A percentile compares a stretch with the other conserved stretches of the same genome.
Conservation (phyloP, 2,797 vertebrate species). For the Brotula barbata region DNA sequence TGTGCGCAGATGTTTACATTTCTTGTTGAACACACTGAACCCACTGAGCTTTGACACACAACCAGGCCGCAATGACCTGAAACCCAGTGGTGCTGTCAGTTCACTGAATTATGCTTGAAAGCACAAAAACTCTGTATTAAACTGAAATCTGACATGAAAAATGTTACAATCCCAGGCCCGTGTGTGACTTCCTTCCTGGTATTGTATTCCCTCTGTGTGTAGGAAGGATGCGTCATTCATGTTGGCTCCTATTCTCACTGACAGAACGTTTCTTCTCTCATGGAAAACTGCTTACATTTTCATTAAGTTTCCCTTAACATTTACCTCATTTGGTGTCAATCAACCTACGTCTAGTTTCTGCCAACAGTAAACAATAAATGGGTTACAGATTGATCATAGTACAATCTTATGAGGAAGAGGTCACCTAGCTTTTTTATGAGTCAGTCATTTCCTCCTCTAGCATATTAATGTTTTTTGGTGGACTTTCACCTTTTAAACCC, state of each 20-base stretch:
- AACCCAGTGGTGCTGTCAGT: constrained; percentile 39
- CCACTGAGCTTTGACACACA: constrained; percentile 39
- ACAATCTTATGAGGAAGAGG: too few species aligned
- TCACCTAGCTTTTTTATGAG: too few species aligned
- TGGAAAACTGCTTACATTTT: too few species aligned
- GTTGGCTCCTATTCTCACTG: constrained; percentile 27
- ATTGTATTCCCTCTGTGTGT: constrained; percentile 54
- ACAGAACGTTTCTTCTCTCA: neutral
- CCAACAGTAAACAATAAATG: too few species aligned
- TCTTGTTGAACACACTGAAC: constrained; percentile 27
- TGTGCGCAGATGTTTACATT: constrained; percentile 43
- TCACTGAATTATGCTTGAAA: constrained; percentile 34
- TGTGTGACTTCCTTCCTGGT: constrained; percentile 51
- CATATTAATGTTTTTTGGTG: too few species aligned
- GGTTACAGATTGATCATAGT: too few species aligned
- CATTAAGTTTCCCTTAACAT: too few species aligned
- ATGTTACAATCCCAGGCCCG: constrained; percentile 14
- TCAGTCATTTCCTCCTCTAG: too few species aligned
- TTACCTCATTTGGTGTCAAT: too few species aligned
- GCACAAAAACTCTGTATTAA: constrained; percentile 27
- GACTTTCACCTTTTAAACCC: too few species aligned
- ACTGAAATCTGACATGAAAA: constrained; percentile 32
- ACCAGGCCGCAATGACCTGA: constrained; percentile 22
- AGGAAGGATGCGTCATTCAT: constrained; percentile 28
- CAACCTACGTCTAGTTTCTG: too few species aligned